A percentile compares a stretch with the other conserved stretches of the same genome.
phyloP scores from a whole-genome alignment of 1,140 invertebrate species.

The Drosophila bifasciata region DNA sequence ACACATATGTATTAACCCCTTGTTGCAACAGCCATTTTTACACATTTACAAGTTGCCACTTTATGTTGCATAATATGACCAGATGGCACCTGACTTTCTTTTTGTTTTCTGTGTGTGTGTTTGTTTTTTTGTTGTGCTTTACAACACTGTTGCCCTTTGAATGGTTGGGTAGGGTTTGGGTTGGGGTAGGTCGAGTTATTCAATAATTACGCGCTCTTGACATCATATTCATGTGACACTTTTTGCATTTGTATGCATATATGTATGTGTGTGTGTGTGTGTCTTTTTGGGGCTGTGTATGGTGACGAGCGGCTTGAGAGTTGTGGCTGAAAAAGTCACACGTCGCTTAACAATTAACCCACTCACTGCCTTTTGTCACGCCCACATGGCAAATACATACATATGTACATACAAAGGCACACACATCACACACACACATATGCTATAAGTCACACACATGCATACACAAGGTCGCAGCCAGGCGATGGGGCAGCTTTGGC shows the following conservation, averaged over 20 bases:
- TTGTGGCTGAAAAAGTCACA: slow-evolving; percentile 49
- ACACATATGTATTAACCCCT: slow-evolving; percentile 10
- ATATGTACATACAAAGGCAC: too few relatives aligned
- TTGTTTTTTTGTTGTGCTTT: background rate
- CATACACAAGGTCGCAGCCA: too few relatives aligned
- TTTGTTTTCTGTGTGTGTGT: too few relatives aligned
- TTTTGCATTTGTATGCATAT: slow-evolving; percentile 15
- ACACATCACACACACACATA: slow-evolving; percentile 9
- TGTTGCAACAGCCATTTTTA: slow-evolving; percentile 57
- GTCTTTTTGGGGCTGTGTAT: slow-evolving; percentile 26
- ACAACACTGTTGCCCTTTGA: too few relatives aligned
- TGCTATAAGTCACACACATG: too few relatives aligned
- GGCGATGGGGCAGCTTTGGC: too few relatives aligned
- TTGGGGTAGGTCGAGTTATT: slow-evolving; percentile 64
- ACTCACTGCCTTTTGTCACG: slow-evolving; percentile 31
- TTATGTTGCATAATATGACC: slow-evolving; percentile 59
- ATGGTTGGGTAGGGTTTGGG: slow-evolving; percentile 1
- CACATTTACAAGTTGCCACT: slow-evolving; percentile 72
- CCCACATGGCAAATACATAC: slow-evolving; percentile 17
- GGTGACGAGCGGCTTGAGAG: slow-evolving; percentile 33
- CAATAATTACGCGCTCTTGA: slow-evolving; percentile 76
- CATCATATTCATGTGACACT: slow-evolving; percentile 75
- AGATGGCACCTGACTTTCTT: slow-evolving; percentile 47
- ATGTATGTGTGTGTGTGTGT: slow-evolving; percentile 7
- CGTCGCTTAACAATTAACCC: slow-evolving; percentile 71